A percentile compares a stretch with the other conserved stretches of the same genome.
phyloP scores from a whole-genome alignment of 2,113 vertebrate species.

The Sylvilagus bachmani region DNA sequence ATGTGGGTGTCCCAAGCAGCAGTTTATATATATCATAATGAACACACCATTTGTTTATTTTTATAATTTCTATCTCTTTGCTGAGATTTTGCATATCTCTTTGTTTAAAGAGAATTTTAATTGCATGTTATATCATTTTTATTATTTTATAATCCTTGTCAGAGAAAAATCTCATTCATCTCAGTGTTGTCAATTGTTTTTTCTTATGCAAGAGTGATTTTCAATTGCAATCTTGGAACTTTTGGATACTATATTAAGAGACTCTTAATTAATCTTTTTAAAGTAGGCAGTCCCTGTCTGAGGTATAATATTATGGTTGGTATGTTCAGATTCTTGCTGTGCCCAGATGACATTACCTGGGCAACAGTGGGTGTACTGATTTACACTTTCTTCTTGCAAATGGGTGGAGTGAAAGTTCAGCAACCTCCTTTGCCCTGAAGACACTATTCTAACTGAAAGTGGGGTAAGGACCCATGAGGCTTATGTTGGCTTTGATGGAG shows the following conservation, averaged over 20 bases:
- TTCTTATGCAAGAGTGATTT: slow-evolving; percentile 51
- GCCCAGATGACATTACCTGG: background rate
- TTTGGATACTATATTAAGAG: slow-evolving; percentile 34
- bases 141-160: slow-evolving; percentile 55
- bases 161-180: slow-evolving; percentile 50
- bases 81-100: slow-evolving; percentile 26
- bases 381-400: slow-evolving; percentile 4
- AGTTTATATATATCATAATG: too few relatives aligned
- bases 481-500: slow-evolving; percentile 2
- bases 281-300: background rate
- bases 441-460: slow-evolving; percentile 10
- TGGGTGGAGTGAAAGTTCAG: background rate
- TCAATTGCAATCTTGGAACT: background rate
- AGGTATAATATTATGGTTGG: background rate
- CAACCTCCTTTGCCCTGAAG: background rate
- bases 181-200: background rate
- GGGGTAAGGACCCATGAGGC: background rate
- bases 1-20: too few relatives aligned
- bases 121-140: slow-evolving; percentile 46
- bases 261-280: slow-evolving; percentile 53
- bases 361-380: background rate
- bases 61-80: slow-evolving; percentile 63
- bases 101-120: slow-evolving; percentile 46
- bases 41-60: background rate
- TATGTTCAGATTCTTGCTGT: slow-evolving; percentile 1